Evolutionary conservation across 1,140 invertebrate species (phyloP), one percentile per base, ranked within the genome.

Genomic region (Eriosoma lanigerum): DNA sequence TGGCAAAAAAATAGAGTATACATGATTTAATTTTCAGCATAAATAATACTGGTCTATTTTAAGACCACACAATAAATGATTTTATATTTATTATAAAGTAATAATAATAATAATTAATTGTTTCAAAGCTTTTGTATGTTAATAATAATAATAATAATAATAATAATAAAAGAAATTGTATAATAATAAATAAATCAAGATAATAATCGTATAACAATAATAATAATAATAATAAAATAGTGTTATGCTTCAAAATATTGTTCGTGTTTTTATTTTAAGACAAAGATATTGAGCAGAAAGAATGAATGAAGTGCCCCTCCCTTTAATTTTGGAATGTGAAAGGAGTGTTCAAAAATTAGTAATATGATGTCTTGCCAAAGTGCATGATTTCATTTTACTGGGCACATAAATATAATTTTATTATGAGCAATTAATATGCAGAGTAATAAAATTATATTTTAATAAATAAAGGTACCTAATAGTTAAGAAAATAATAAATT

Each of bases 271-370:
- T 78, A 78, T 78, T 72, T 78, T 60, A 78, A 76, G 50, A 76
- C 52, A 76, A 76, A 58, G 72, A 78, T 78, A 78, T 78, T 78
- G 75, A 78, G 75, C 75, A 78, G 75, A 78, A 78, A 78, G 75
- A 62, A 60, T 78, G 6, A 78, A 78, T 78, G 6, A 78, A 78
- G 75, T 78, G 75, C 75, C 75, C 38, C 56, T 62, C 38, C 75
- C 54, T 29, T 60, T 62, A 13, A 24, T 46, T 58, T 60, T 78
- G 54, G 75, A 78, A 78, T 60, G 75, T 78, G 56, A 78, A 62
- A 62, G 75, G 75, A 62, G 54, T 78, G 54, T 62, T 62, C 12
- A 48, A 78, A 21, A 78, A 48, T 29, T 46, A 62, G 75, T 60
- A 78, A 78, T 62, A 78, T 29, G 54, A 78, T 5, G 38, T 78